phyloP scores from a whole-genome alignment of 2,888 invertebrate species.

The Tiliacea citrago region DNA sequence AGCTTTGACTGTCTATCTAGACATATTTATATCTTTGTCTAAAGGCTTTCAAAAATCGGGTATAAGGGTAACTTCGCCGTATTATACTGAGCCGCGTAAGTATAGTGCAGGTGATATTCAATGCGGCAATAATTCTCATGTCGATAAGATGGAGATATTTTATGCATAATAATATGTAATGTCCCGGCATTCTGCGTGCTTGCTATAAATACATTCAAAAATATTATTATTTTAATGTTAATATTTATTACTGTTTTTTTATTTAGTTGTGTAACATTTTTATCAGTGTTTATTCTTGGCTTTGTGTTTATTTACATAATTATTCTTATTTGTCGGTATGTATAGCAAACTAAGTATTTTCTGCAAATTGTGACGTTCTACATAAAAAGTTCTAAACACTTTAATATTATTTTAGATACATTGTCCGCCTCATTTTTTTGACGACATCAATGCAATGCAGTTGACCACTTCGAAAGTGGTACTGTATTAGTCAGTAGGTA shows the following conservation, averaged over 20 bases:
- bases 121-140: not conserved
- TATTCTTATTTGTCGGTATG: slow-evolving; percentile 15
- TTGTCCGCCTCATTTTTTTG: slow-evolving; percentile 41
- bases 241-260: slow-evolving; percentile 10
- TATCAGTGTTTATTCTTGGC: slow-evolving; percentile 1
- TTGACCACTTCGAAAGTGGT: slow-evolving; percentile 11
- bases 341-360: slow-evolving; percentile 6
- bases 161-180: not conserved
- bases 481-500: slow-evolving; percentile 29
- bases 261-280: not conserved
- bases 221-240: slow-evolving; percentile 3
- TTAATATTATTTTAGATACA: not conserved
- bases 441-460: slow-evolving; percentile 38
- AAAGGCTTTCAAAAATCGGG: slow-evolving; percentile 25
- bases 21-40: too few species aligned
- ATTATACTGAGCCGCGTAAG: not conserved
- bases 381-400: not conserved
- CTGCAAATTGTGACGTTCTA: not conserved
- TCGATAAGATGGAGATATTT: not conserved
- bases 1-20: too few species aligned
- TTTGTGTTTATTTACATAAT: slow-evolving; percentile 20
- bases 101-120: not conserved
- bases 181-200: slow-evolving; percentile 21
- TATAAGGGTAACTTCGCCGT: not conserved
- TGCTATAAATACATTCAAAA: not conserved